These are phyloP conservation scores for Neoitamus cyanurus DNA, from an alignment of 2,888 invertebrate species.

Conservation along the genomic window DNA sequence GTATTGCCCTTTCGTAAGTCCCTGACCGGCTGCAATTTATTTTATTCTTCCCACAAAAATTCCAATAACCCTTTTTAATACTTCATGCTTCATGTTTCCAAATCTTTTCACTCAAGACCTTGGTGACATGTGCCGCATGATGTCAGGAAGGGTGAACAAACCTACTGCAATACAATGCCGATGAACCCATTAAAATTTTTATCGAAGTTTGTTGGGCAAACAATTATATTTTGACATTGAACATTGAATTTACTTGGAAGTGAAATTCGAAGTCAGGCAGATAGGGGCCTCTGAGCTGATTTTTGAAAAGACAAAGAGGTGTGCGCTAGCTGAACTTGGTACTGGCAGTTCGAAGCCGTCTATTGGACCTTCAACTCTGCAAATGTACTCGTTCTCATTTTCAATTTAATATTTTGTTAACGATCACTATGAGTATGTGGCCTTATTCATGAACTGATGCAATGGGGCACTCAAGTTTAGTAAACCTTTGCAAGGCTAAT, in stretches of 20 bases:
- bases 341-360: background rate
- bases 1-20: too few relatives aligned
- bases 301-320: background rate
- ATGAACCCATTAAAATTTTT: background rate
- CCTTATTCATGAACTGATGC: background rate
- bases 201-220: background rate
- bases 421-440: background rate
- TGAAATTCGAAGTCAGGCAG: background rate
- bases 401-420: background rate
- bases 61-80: too few relatives aligned
- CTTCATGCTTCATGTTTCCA: too few relatives aligned
- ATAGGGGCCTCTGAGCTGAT: slow-evolving; percentile 13
- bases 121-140: background rate
- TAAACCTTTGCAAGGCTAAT: background rate
- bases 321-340: background rate
- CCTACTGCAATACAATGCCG: background rate
- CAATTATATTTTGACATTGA: slow-evolving; percentile 10
- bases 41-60: too few relatives aligned
- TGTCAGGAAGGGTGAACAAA: background rate
- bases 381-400: background rate
- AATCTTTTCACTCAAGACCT: too few relatives aligned
- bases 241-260: background rate
- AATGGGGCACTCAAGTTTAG: background rate
- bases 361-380: background rate
- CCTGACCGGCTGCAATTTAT: too few relatives aligned